These are phyloP conservation scores for Dryomyza anilis DNA, from an alignment of 2,888 invertebrate species.

Conservation along the genomic window DNA sequence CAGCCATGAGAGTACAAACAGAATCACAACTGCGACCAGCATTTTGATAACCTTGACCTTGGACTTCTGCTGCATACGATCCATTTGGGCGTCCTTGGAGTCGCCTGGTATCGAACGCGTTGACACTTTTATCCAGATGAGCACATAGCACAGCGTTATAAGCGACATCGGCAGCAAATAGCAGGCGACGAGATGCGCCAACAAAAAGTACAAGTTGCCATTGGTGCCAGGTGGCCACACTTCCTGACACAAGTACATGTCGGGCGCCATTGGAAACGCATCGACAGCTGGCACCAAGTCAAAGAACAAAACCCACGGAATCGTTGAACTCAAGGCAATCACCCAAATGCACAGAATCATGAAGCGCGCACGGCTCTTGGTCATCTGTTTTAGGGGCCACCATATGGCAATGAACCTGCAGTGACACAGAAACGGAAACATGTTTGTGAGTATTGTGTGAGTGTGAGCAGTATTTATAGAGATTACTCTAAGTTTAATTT, in stretches of 20 bases:
- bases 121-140: slow-evolving; percentile 91
- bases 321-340: slow-evolving; percentile 80
- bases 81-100: slow-evolving; percentile 89
- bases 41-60: slow-evolving; percentile 95
- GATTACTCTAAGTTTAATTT: too few relatives aligned
- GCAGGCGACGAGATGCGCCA: slow-evolving; percentile 86
- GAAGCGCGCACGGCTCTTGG: slow-evolving; percentile 82
- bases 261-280: slow-evolving; percentile 70
- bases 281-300: slow-evolving; percentile 66
- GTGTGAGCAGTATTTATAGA: too few relatives aligned
- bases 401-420: slow-evolving; percentile 94
- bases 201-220: slow-evolving; percentile 83
- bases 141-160: slow-evolving; percentile 88
- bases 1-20: slow-evolving; percentile 93
- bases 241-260: slow-evolving; percentile 78
- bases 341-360: slow-evolving; percentile 92
- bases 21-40: slow-evolving; percentile 88
- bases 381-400: slow-evolving; percentile 92
- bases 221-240: slow-evolving; percentile 85
- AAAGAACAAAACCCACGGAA: slow-evolving; percentile 91
- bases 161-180: slow-evolving; percentile 90
- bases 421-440: too few relatives aligned
- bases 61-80: slow-evolving; percentile 90
- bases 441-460: too few relatives aligned
- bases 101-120: slow-evolving; percentile 87